These are phyloP conservation scores for Nymphalis c-album DNA, from an alignment of 2,888 invertebrate genomes.

Conservation along the genomic window DNA sequence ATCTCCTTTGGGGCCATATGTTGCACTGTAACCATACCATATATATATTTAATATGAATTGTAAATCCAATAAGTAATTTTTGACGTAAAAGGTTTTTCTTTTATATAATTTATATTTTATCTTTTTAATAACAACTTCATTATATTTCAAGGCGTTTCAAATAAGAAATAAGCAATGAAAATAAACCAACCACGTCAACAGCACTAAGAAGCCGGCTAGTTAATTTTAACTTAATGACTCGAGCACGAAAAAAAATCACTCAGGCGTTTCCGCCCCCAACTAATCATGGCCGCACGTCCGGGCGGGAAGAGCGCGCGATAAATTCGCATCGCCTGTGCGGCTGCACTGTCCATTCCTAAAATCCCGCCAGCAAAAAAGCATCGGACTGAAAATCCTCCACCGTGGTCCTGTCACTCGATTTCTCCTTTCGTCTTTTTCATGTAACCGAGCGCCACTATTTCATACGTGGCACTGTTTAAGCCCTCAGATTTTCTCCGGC, in stretches of 20 bases:
- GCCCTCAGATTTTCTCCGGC: slow-evolving; percentile 80
- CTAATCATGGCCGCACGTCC: slow-evolving; percentile 71
- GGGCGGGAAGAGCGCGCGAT: slow-evolving; percentile 59
- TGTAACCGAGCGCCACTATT: slow-evolving; percentile 80
- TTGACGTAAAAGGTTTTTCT: no score
- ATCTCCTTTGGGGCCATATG: no score
- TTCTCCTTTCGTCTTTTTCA: slow-evolving; percentile 80
- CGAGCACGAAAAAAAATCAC: slow-evolving; percentile 51
- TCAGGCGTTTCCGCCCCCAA: slow-evolving; percentile 55
- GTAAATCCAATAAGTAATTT: no score
- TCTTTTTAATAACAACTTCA: background rate
- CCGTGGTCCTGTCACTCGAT: slow-evolving; percentile 79
- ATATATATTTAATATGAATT: no score
- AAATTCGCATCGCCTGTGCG: slow-evolving; percentile 69
- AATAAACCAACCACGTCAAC: slow-evolving; percentile 20
- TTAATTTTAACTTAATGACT: slow-evolving; percentile 42
- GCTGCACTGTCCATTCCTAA: slow-evolving; percentile 67
- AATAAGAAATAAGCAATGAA: slow-evolving; percentile 14
- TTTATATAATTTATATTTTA: background rate
- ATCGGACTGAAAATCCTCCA: slow-evolving; percentile 73
- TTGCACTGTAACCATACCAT: no score
- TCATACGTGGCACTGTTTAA: slow-evolving; percentile 81
- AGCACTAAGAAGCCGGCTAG: slow-evolving; percentile 34
- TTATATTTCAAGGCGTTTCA: slow-evolving; percentile 3
- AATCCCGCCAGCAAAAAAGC: slow-evolving; percentile 75